Evolutionary conservation across 1,140 invertebrate genomes (phyloP), one percentile per base, ranked within the genome.

Genomic region (Nomia melanderi): DNA sequence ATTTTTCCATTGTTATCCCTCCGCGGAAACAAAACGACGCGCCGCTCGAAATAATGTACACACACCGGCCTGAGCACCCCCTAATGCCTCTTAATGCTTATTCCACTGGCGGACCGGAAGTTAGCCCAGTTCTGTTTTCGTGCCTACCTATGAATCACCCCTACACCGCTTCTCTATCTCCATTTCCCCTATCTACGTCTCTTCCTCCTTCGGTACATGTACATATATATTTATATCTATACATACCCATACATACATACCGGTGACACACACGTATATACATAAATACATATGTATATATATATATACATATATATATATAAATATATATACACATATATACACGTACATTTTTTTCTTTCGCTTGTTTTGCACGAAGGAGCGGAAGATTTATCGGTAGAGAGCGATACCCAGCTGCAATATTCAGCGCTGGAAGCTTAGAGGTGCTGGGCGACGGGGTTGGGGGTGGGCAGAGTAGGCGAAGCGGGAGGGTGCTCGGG

Each of bases 401-500:
- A 64, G 77, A 78, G 71, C 85, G 84, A 82, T 83, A 83, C 86
- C 84, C 89, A 90, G 90, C 86, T 90, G 88, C 86, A 84, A 87
- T 88, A 87, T 88, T 88, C 88, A 79, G 67, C 80, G 87, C 86
- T 86, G 70, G 85, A 81, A 89, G 90, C 90, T 92, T 88, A 89
- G 77, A 83, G 41, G 14, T 12, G 41, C 14, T 14, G 14, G 41
- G 8, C 36, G 36, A 1, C 36, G 36, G 36, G 36, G 36, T 7
- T 39, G 36, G 36, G 36, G 11, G 36, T 11, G 17, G 41, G 17
- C 12, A 41, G 41, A 41, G 41, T 2, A 2, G 17, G 41, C 8
- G 39, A 41, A 17, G 12, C 1, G 41, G 20, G 41, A 44, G 41
- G 20, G 41, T 36, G 50, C 57, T 39, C n/a, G 72, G 73, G 54